Base-by-base conservation (phyloP, 2,113 vertebrate genomes). In the Chrysemys picta region DNA sequence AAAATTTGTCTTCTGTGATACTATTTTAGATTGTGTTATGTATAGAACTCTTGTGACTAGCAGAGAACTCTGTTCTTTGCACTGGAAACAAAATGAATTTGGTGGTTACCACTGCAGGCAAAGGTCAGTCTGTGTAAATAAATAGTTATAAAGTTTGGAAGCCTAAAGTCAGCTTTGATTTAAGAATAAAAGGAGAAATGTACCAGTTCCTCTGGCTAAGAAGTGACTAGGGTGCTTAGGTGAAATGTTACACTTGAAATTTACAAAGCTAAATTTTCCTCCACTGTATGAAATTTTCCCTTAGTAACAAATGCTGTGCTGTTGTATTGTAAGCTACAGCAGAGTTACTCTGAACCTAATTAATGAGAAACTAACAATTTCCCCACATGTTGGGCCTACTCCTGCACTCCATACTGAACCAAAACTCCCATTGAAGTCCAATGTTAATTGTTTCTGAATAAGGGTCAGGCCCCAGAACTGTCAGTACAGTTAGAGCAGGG, bases 81-180 rank as follows among this genome's bases (percentile, higher is more conserved):
- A 79, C 45, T 84, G 69, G 85, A 95, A 93, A 42, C 35, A 50
- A 17, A 84, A 27, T 87, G 35, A 21, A 57, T 87, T 84, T 91
- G 25, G 21, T 79, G 35, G 52, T 57, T 59, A 79, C 59, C 16
- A 14, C 25, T 27, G 10, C 75, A 84, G 82, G 24, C 31, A 76
- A 8, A 79, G 72, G 8, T 8, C 80, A 8, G 52, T 84, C 16
- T 89, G 11, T 50, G 21, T 47, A 38, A 62, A 53, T 82, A 84
- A 79, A 90, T 85, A 47, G 6, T 25, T 79, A 27, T 0, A 59
- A 90, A 91, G 52, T 29, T 57, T 62, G 3, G 78, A 29, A 27
- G 57, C 25, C 65, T 92, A 2, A 84, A 42, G 1, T 45, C 25
- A 53, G 47, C 42, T 95, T 89, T 85, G 14, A 59, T 88, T 96